Evolutionary conservation across 2,113 vertebrate genomes (phyloP).

Genomic region (Zosterops pallidus): DNA sequence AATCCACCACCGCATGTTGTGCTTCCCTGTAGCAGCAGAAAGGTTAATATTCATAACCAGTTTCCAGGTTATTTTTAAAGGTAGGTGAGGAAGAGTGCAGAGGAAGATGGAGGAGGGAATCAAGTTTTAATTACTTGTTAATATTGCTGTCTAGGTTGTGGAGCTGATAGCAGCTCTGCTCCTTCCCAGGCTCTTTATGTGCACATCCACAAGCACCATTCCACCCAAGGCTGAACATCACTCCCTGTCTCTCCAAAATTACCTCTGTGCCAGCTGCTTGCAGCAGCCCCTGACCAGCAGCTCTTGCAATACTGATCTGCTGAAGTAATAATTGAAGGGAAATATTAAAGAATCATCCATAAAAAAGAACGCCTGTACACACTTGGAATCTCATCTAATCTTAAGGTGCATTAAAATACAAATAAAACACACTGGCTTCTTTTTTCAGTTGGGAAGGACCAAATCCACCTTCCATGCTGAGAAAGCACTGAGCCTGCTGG

Average conservation of each 20-base stretch:
- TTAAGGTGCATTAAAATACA: neutral
- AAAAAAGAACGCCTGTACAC: neutral
- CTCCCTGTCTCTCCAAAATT: neutral
- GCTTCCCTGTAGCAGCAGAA: conserved; percentile 9
- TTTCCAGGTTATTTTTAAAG: conserved; percentile 19
- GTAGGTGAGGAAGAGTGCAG: neutral
- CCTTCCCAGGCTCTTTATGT: neutral
- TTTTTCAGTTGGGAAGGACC: neutral
- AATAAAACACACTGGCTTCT: neutral
- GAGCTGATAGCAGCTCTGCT: conserved; percentile 12
- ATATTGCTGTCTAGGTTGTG: neutral
- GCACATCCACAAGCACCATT: neutral
- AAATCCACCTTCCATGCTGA: neutral
- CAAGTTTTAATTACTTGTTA: conserved; percentile 41
- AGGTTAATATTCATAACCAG: conserved; percentile 32
- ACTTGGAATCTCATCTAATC: neutral
- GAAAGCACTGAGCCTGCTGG: neutral
- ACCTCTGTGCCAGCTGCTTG: neutral
- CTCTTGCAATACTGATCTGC: neutral
- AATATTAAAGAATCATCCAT: neutral
- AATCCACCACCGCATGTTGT: conserved; percentile 4
- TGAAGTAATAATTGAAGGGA: neutral
- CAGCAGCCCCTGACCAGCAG: neutral
- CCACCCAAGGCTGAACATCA: neutral
- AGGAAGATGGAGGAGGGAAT: neutral